Percentiles rank a stretch among this genome's conserved stretches.
phyloP scores from a whole-genome alignment of 92 coral and sea anemone species.

The Scolanthus callimorphus region DNA sequence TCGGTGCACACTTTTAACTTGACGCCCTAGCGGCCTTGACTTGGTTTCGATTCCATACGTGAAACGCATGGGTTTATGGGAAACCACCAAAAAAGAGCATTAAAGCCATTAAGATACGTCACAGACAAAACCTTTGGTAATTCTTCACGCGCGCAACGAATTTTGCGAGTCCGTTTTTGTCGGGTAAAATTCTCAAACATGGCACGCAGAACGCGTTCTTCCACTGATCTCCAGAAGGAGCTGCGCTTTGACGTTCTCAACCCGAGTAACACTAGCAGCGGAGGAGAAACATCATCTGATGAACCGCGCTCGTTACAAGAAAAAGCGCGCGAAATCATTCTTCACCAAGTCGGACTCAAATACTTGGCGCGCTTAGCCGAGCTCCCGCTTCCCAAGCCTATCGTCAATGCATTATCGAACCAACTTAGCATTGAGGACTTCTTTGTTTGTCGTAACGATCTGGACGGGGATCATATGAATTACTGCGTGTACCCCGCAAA shows the following conservation, averaged over 20 bases:
- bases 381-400: constrained; percentile 86
- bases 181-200: too few relatives aligned
- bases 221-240: constrained; percentile 51
- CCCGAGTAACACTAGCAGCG: constrained; percentile 23
- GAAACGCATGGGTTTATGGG: too few relatives aligned
- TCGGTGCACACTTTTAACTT: too few relatives aligned
- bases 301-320: constrained; percentile 61
- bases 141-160: too few relatives aligned
- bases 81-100: too few relatives aligned
- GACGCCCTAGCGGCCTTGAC: too few relatives aligned
- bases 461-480: constrained; percentile 73
- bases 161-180: too few relatives aligned
- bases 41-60: too few relatives aligned
- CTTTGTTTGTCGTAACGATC: constrained; percentile 76
- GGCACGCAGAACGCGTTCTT: constrained; percentile 84
- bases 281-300: constrained; percentile 8
- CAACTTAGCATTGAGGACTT: constrained; percentile 86
- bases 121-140: too few relatives aligned
- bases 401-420: constrained; percentile 74
- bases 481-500: constrained; percentile 96
- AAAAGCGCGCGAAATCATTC: constrained; percentile 77
- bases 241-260: constrained; percentile 67
- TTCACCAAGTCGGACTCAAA: constrained; percentile 87
- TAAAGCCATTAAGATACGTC: too few relatives aligned
- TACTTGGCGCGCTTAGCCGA: constrained; percentile 80